phyloP scores from a whole-genome alignment of 2,888 invertebrate species.

The Polia nebulosa region DNA sequence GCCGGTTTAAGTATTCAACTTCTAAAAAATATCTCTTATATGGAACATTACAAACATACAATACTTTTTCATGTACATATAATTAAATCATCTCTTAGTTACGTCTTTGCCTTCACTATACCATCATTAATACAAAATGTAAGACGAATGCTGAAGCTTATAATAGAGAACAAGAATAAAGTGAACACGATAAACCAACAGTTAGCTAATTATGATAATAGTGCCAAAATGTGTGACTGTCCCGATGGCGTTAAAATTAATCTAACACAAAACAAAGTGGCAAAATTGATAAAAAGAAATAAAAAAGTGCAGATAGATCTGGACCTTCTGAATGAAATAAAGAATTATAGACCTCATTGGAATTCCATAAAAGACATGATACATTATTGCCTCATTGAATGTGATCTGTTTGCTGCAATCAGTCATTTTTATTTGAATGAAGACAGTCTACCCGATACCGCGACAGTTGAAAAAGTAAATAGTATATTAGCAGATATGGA shows the following conservation, averaged over 20 bases:
- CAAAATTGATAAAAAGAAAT: background rate
- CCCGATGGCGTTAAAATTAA: slow-evolving; percentile 3
- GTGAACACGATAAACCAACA: background rate
- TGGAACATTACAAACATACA: background rate
- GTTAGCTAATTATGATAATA: background rate
- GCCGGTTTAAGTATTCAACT: slow-evolving; percentile 2
- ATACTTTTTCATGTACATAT: too few relatives aligned
- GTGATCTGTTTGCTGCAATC: background rate
- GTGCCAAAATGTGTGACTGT: background rate
- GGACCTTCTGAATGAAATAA: background rate
- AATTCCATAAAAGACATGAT: slow-evolving; percentile 13
- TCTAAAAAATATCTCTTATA: slow-evolving; percentile 24
- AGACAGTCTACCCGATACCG: background rate
- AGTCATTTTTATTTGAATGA: background rate
- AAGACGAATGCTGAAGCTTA: background rate
- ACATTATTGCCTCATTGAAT: slow-evolving; percentile 16
- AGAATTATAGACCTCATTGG: slow-evolving; percentile 28
- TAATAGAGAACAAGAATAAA: background rate
- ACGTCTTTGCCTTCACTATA: background rate
- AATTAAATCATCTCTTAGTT: background rate
- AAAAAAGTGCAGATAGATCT: background rate
- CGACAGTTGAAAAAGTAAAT: background rate
- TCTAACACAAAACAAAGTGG: background rate
- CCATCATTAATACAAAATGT: slow-evolving; percentile 9
- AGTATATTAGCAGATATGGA: slow-evolving; percentile 17